A percentile compares a stretch with the other conserved stretches of the same genome.
These are phyloP conservation scores for Odiellus spinosus DNA, from an alignment of 2,888 invertebrate species.

Conservation along the genomic window DNA sequence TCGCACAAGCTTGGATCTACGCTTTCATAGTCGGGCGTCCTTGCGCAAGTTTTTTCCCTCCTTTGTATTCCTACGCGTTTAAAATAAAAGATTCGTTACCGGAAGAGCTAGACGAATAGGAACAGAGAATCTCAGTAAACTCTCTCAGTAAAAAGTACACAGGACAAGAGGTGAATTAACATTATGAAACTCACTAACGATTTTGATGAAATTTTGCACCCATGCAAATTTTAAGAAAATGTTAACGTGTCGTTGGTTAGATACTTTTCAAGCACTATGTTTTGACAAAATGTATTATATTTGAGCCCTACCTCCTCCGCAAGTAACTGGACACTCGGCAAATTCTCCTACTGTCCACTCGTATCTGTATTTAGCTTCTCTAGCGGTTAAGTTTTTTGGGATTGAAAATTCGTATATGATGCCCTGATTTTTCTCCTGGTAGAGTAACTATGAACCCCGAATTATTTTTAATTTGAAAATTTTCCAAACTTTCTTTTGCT, in stretches of 20 bases:
- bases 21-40: slow-evolving; percentile 48
- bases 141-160: no score
- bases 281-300: neutral
- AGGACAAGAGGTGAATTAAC: no score
- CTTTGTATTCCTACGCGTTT: slow-evolving; percentile 46
- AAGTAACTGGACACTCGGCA: slow-evolving; percentile 60
- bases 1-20: slow-evolving; percentile 67
- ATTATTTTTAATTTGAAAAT: no score
- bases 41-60: slow-evolving; percentile 62
- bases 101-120: no score
- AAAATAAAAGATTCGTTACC: no score
- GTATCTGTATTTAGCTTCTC: slow-evolving; percentile 47
- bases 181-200: no score
- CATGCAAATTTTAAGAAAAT: no score
- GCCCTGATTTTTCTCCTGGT: slow-evolving; percentile 67
- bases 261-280: no score
- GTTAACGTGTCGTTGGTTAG: no score
- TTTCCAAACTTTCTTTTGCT: no score
- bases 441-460: slow-evolving; percentile 25
- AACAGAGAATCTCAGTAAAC: no score
- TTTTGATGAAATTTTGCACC: no score
- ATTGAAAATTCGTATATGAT: slow-evolving; percentile 80
- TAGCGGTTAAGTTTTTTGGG: slow-evolving; percentile 47
- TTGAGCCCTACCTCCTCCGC: slow-evolving; percentile 60
- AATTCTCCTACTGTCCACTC: slow-evolving; percentile 66